A percentile compares a stretch with the other conserved stretches of the same genome.
phyloP scores from a whole-genome alignment of 2,113 vertebrate genomes.

The Delphinapterus leucas region DNA sequence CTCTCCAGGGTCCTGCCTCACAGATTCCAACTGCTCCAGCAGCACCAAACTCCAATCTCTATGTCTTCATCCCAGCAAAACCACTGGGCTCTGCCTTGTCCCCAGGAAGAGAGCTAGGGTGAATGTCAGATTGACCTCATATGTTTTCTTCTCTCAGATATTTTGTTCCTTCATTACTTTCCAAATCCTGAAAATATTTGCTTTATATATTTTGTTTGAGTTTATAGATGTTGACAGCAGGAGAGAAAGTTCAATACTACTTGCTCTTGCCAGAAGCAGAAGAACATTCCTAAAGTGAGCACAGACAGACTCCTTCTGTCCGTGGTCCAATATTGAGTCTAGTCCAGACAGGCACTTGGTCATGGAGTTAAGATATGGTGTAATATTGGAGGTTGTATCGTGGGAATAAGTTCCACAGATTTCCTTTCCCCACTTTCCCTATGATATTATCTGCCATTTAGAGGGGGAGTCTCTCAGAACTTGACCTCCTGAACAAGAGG shows the following conservation, averaged over 20 bases:
- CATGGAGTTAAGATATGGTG: accelerated
- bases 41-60: neutral
- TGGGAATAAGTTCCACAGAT: neutral
- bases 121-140: accelerated
- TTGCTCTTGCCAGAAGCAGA: neutral
- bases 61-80: neutral
- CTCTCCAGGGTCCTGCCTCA: neutral
- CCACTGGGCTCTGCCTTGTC: neutral
- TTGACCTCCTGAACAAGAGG: neutral
- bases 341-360: neutral
- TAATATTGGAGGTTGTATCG: accelerated
- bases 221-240: too few relatives aligned
- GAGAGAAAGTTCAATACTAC: accelerated
- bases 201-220: neutral
- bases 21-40: neutral
- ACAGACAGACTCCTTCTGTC: neutral
- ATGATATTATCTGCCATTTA: neutral
- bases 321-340: accelerated
- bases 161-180: neutral
- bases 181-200: too few relatives aligned
- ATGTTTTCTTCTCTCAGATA: neutral
- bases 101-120: neutral
- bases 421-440: accelerated
- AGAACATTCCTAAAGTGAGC: neutral
- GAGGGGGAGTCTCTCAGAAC: neutral